phyloP scores from a whole-genome alignment of 2,797 vertebrate genomes.

The Eidolon dupreanum region DNA sequence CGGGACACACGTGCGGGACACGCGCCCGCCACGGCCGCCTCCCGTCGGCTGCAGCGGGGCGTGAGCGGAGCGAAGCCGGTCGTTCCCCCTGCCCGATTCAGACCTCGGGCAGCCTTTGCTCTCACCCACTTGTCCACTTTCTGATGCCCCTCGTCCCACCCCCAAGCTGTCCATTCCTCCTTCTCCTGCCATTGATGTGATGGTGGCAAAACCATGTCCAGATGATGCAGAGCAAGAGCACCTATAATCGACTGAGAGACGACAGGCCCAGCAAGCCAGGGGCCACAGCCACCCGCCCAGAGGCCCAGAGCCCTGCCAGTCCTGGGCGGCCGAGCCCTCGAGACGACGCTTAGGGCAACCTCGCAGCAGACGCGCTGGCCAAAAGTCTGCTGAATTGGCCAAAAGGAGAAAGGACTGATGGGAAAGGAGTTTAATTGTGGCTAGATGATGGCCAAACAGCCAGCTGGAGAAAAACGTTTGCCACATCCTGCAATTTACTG shows the following conservation, averaged over 20 bases:
- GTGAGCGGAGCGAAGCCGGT: too few species aligned
- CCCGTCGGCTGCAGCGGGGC: rapidly evolving
- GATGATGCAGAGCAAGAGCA: background rate
- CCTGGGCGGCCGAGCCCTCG: background rate
- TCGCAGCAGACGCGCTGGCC: background rate
- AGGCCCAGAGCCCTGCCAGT: background rate
- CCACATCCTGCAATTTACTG: background rate
- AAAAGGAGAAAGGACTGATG: background rate
- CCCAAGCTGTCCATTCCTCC: too few species aligned
- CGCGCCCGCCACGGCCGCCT: rapidly evolving
- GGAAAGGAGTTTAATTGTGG: background rate
- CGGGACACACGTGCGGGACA: too few species aligned
- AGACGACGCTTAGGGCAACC: background rate
- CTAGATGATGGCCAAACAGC: background rate
- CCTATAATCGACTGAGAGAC: too few species aligned
- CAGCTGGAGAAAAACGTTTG: background rate
- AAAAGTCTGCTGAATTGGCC: background rate
- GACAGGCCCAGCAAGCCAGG: too few species aligned
- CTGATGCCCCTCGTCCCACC: too few species aligned
- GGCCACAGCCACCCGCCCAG: rapidly evolving
- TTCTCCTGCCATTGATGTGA: background rate
- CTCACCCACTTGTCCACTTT: background rate
- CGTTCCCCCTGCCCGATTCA: rapidly evolving
- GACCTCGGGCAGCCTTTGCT: background rate
- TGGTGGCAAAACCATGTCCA: background rate